Conservation (phyloP, 2,888 invertebrate genomes). For the Notodonta dromedarius region DNA sequence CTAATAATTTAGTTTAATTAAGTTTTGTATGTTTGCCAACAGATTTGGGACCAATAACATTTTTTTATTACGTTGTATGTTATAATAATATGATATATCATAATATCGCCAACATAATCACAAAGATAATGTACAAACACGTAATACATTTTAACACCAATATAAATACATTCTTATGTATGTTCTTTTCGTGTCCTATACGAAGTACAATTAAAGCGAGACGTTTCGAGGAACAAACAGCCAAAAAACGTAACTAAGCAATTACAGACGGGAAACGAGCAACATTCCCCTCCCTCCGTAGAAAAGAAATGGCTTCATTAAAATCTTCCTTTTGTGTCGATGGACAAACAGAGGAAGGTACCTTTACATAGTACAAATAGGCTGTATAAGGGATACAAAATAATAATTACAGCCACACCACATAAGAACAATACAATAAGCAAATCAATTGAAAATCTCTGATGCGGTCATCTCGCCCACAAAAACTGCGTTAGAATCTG, state of each 20-base stretch:
- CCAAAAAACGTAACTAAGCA: constrained; percentile 63
- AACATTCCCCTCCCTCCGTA: constrained; percentile 41
- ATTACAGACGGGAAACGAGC: constrained; percentile 59
- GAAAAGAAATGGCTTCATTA: constrained; percentile 57
- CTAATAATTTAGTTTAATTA: too few relatives aligned
- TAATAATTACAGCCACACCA: not conserved
- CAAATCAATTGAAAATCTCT: too few relatives aligned
- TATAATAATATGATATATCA: too few relatives aligned
- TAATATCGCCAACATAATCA: too few relatives aligned
- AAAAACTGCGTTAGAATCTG: not conserved
- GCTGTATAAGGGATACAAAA: not conserved
- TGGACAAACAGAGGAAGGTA: constrained; percentile 29
- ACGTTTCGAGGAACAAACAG: constrained; percentile 50
- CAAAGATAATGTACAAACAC: too few relatives aligned
- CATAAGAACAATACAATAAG: too few relatives aligned
- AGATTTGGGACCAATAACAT: too few relatives aligned
- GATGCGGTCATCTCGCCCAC: not conserved
- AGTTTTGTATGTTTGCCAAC: too few relatives aligned
- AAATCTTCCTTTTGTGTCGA: constrained; percentile 40
- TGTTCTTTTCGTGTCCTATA: constrained; percentile 13
- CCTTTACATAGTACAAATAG: constrained; percentile 4
- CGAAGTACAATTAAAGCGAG: constrained; percentile 49
- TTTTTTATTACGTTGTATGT: too few relatives aligned
- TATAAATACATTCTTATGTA: not conserved
- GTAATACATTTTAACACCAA: too few relatives aligned